Evolutionary conservation across 1,140 invertebrate genomes (phyloP), one percentile per base, ranked within the genome.

Genomic region (Ericerus pela): DNA sequence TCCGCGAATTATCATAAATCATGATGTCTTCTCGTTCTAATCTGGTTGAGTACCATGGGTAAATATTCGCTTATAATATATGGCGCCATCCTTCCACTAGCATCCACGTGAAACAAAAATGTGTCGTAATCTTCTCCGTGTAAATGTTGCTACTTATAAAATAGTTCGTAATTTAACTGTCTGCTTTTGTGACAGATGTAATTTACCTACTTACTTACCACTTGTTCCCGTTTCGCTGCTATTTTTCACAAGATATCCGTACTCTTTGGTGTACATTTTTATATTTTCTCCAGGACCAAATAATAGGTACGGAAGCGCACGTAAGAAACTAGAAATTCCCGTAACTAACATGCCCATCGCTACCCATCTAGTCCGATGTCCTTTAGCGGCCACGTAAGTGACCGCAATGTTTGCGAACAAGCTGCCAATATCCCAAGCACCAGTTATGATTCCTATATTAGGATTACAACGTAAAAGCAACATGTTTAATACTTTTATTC

Each of bases 221-320:
- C 30, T 33, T 33, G n/a, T 10, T 33, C 30, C n/a, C n/a, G 30
- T 33, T 10, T 33, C 30, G 30, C n/a, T 33, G 30, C n/a, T 33
- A n/a, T 10, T 10, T 33, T n/a, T 33, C n/a, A n/a, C n/a, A n/a
- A n/a, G n/a, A n/a, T n/a, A n/a, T 66, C 75, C 75, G 58, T 78
- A 78, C 61, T 84, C 81, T 29, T 72, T 66, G 0, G 81, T 84
- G 31, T 84, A 65, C 20, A 73, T 64, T 11, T 84, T 63, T 0
- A 81, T 79, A 61, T 84, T 80, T 16, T 79, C 71, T 1, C 82
- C 81, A 18, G 80, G 74, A 0, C 82, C 82, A 60, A 83, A 88
- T 2, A 88, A 67, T 54, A 84, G 75, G 60, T 86, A 83, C 2
- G 84, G 84, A 0, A 82, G 61, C 38, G 79, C 79, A 53, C 79